These are phyloP conservation scores for Caenorhabditis wallacei DNA, from an alignment of 2,888 invertebrate genomes.

Conservation along the genomic window DNA sequence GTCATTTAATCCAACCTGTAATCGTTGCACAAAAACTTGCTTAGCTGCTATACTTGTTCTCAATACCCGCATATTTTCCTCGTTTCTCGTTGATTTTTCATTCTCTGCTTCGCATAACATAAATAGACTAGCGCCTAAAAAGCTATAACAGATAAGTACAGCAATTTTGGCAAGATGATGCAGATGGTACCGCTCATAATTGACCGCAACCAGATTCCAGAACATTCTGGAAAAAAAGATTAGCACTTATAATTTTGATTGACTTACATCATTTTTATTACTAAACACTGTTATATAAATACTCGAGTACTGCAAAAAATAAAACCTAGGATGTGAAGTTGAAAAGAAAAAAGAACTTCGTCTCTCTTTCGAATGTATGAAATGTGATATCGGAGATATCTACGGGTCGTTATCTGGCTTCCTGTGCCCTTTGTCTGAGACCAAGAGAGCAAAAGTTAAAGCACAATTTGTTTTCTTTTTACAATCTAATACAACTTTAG, in stretches of 20 bases:
- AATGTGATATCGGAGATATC: slow-evolving; percentile 34
- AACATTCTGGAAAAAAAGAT: slow-evolving; percentile 72
- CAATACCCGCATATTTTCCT: slow-evolving; percentile 51
- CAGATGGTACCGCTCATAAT: slow-evolving; percentile 76
- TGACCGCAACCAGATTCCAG: slow-evolving; percentile 77
- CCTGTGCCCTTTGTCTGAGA: slow-evolving; percentile 26
- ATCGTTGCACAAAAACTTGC: slow-evolving; percentile 57
- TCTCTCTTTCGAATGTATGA: slow-evolving; percentile 27
- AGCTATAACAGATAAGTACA: slow-evolving; percentile 75
- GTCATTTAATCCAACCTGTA: slow-evolving; percentile 60
- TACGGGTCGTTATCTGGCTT: not conserved
- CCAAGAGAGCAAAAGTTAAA: slow-evolving; percentile 32
- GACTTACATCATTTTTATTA: slow-evolving; percentile 30
- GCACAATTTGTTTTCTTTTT: not conserved
- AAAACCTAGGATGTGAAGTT: slow-evolving; percentile 11
- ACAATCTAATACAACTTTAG: not conserved
- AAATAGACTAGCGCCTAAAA: slow-evolving; percentile 77
- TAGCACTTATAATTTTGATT: too few relatives aligned
- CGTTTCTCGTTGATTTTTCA: slow-evolving; percentile 56
- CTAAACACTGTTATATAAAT: too few relatives aligned
- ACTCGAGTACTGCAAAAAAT: not conserved
- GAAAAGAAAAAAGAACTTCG: slow-evolving; percentile 28
- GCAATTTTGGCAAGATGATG: slow-evolving; percentile 75
- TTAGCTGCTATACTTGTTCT: slow-evolving; percentile 68
- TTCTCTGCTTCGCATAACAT: slow-evolving; percentile 72